Conservation (phyloP, 2,113 vertebrate genomes). For the Holacanthus passer region DNA sequence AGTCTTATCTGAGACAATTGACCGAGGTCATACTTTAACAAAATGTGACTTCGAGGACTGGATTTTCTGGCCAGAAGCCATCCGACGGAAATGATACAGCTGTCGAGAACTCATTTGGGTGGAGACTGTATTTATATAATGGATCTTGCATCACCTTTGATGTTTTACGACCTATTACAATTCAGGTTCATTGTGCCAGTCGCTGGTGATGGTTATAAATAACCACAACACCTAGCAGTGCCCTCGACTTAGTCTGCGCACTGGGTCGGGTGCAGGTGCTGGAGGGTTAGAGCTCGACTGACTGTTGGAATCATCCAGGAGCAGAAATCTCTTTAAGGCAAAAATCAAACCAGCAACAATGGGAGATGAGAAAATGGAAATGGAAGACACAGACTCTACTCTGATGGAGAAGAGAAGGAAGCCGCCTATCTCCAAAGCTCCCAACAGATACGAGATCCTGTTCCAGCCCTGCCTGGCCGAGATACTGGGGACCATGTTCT, state of each 20-base stretch:
- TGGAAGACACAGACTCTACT: slow-evolving; percentile 60
- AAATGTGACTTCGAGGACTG: background rate
- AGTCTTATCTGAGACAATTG: no score
- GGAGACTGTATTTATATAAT: background rate
- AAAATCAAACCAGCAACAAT: slow-evolving; percentile 26
- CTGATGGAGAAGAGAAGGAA: slow-evolving; percentile 59
- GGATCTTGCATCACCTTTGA: slow-evolving; percentile 6
- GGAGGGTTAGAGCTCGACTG: background rate
- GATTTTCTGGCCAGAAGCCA: no score
- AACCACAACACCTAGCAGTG: background rate
- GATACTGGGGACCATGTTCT: slow-evolving; percentile 82
- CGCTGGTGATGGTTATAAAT: slow-evolving; percentile 23
- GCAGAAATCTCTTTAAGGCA: background rate
- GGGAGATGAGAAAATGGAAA: slow-evolving; percentile 75
- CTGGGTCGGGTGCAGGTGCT: background rate
- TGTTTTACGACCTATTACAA: slow-evolving; percentile 49
- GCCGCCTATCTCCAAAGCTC: background rate
- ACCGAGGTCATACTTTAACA: no score
- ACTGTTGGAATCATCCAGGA: background rate
- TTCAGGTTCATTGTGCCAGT: background rate
- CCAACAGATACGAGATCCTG: slow-evolving; percentile 73
- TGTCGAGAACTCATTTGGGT: background rate
- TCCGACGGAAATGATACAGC: no score
- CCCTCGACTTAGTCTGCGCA: slow-evolving; percentile 7
- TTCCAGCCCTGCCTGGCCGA: slow-evolving; percentile 83